Evolutionary conservation across 2,113 vertebrate species (phyloP).

Genomic region (Toxostoma redivivum): DNA sequence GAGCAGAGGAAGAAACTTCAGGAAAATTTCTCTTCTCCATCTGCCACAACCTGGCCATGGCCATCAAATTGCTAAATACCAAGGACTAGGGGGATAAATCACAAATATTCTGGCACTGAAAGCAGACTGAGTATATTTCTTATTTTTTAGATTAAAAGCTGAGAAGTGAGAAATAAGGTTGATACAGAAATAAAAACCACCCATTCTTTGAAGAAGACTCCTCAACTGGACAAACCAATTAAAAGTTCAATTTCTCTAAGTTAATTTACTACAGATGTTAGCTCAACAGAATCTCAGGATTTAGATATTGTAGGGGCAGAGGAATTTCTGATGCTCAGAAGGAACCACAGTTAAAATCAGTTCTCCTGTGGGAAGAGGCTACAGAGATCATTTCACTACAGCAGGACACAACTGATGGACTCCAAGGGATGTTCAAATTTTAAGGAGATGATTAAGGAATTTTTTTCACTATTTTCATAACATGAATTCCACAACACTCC

Average conservation of each 20-base stretch:
- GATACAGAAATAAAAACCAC: background rate
- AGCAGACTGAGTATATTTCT: background rate
- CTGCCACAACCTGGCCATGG: background rate
- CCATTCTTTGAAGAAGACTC: background rate
- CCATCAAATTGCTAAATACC: background rate
- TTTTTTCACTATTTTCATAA: background rate
- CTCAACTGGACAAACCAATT: background rate
- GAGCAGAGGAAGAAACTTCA: background rate
- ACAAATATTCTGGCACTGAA: background rate
- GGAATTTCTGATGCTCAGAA: background rate
- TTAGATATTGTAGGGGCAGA: accelerated
- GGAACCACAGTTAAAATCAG: background rate
- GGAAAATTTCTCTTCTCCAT: background rate
- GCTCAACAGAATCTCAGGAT: background rate
- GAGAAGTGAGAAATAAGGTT: background rate
- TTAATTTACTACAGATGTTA: background rate
- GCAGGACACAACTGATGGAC: background rate
- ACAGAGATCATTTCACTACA: background rate
- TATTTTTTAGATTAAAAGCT: background rate
- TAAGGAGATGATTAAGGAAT: background rate
- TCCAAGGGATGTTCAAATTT: background rate
- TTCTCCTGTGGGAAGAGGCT: background rate
- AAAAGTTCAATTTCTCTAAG: background rate
- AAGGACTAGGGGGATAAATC: background rate
- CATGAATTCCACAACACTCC: background rate